phyloP scores from a whole-genome alignment of 2,113 vertebrate genomes.

The Coregonus clupeaformis region DNA sequence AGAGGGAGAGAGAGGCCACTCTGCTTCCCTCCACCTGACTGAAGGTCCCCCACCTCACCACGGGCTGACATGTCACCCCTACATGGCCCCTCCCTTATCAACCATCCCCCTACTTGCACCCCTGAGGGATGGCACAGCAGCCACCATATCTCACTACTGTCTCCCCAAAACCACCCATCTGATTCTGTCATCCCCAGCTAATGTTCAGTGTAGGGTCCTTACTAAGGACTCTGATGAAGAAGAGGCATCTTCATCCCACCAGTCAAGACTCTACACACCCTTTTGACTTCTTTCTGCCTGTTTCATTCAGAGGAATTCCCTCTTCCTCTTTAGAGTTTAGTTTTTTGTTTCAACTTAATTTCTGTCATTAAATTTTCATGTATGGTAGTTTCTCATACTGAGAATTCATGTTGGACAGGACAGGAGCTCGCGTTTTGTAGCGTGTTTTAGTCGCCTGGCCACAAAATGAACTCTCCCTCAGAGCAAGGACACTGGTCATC shows the following conservation, averaged over 20 bases:
- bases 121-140: background rate
- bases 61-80: background rate
- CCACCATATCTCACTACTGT: background rate
- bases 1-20: too few species aligned
- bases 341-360: constrained; percentile 12
- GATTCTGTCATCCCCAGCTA: background rate
- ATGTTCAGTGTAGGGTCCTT: too few species aligned
- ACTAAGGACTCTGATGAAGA: background rate
- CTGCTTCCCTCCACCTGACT: background rate
- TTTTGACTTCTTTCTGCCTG: background rate
- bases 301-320: background rate
- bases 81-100: background rate
- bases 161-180: background rate
- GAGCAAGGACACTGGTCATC: constrained; percentile 1
- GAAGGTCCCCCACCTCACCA: background rate
- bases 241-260: background rate
- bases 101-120: background rate
- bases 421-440: constrained; percentile 42
- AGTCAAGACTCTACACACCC: background rate
- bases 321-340: constrained; percentile 49
- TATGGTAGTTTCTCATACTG: constrained; percentile 18
- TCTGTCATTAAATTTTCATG: constrained; percentile 13
- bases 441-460: background rate
- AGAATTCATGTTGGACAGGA: constrained; percentile 29
- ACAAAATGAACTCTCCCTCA: background rate